Base-by-base conservation (phyloP, 2,888 invertebrate species). In the Drosophila sordidula region DNA sequence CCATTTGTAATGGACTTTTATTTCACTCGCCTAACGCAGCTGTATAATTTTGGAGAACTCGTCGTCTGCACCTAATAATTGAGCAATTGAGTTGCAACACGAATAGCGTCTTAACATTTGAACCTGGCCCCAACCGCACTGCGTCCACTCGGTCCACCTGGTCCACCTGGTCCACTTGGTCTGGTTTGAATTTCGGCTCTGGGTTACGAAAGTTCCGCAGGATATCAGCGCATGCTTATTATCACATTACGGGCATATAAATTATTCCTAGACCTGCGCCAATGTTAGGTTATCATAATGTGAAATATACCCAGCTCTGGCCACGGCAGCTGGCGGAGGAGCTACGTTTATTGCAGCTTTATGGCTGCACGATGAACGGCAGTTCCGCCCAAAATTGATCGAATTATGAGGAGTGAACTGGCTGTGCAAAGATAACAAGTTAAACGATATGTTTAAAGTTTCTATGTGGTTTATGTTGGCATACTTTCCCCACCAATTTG, bases 31-130 rank as follows among this genome's bases (percentile, higher is more conserved):
- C 86, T 62, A 88, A 80, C 80, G 75, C 87, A 70, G 78, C 64
- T 57, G 62, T 88, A 86, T 84, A 88, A 85, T 85, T 89, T 85
- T 62, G 42, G 45, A 41, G 34, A 56, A 66, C 49, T 46, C 42
- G 42, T 59, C 55, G 67, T 70, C 70, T 70, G 64, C 71, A 85
- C 74, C 74, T 70, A 68, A 82, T 86, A 86, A 86, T 86, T 86
- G 86, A 86, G 89, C 89, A 86, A 86, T 86, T 89, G 85, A 82
- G 87, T 57, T 74, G 86, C 80, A 87, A 83, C 83, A 85, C 85
- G 89, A 85, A 85, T 89, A 85, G 89, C 85, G 87, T 84, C 89
- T 89, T 87, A 86, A 86, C 86, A 76, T 86, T 86, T 89, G 89
- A 86, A 86, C 86, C 80, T 52, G 32, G 38, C 62, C 58, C 61